These are phyloP conservation scores for Calliscelio sp. DNA, from an alignment of 2,888 invertebrate species.

Conservation along the genomic window DNA sequence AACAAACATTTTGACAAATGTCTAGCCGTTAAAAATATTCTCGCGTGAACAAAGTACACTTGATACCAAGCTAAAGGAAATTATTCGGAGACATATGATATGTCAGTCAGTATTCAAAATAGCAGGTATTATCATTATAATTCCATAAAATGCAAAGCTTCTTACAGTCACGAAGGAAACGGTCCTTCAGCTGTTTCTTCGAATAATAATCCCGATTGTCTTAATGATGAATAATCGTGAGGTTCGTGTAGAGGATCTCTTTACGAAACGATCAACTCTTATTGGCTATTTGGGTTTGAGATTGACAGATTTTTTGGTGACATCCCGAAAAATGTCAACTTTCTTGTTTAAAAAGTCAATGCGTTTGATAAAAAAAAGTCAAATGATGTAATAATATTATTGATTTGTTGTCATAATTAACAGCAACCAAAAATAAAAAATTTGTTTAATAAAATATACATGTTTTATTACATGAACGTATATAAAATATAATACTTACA, in stretches of 20 bases:
- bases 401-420: no score
- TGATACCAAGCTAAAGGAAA: conserved; percentile 40
- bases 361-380: not conserved
- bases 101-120: conserved; percentile 71
- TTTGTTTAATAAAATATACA: no score
- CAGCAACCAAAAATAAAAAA: no score
- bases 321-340: conserved; percentile 10
- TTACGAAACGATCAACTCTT: conserved; percentile 82
- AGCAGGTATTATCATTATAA: conserved; percentile 67
- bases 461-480: not conserved
- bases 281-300: conserved; percentile 82
- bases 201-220: conserved; percentile 81
- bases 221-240: conserved; percentile 83
- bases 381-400: not conserved
- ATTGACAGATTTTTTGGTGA: conserved; percentile 59
- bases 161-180: conserved; percentile 68
- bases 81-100: conserved; percentile 64
- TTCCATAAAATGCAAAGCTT: conserved; percentile 73
- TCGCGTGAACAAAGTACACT: conserved; percentile 41
- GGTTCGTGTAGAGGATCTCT: conserved; percentile 82
- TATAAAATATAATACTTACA: not conserved
- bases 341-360: no score
- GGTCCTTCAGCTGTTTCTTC: conserved; percentile 66
- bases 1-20: conserved; percentile 28
- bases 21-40: conserved; percentile 34